Conservation (phyloP, 2,797 vertebrate species). For the Pipistrellus kuhlii region DNA sequence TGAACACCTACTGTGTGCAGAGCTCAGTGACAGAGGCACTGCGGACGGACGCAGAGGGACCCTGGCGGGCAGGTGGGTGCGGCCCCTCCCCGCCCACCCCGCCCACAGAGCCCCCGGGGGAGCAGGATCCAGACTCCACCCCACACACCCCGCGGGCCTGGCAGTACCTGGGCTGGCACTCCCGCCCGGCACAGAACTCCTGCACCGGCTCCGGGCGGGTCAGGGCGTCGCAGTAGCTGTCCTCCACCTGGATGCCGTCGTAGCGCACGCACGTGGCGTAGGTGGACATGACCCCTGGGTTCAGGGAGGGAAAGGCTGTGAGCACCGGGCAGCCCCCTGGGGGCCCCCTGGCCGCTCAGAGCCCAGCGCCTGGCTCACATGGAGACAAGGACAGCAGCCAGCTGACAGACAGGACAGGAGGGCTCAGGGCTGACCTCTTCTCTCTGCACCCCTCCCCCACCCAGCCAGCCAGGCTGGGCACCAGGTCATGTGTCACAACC, state of each 20-base stretch:
- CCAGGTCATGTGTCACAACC: not conserved
- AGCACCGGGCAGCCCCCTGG: not conserved
- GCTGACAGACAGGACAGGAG: accelerated
- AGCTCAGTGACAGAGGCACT: not conserved
- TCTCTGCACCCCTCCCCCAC: accelerated
- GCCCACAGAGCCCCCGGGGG: not conserved
- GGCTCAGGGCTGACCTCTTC: not conserved
- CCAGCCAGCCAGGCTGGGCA: not conserved
- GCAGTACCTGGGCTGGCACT: constrained; percentile 96
- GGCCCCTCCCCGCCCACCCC: accelerated
- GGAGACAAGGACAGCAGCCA: accelerated
- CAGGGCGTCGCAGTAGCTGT: constrained; percentile 95
- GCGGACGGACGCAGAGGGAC: not conserved
- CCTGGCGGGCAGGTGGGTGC: accelerated
- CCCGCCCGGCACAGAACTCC: constrained; percentile 97
- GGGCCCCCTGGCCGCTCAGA: not conserved
- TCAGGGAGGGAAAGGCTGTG: not conserved
- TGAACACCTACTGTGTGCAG: not conserved
- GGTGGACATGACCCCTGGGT: constrained; percentile 93
- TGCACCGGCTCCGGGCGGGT: constrained; percentile 97
- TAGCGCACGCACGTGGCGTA: constrained; percentile 97
- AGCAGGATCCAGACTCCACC: no score
- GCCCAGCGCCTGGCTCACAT: not conserved
- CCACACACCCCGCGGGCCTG: accelerated
- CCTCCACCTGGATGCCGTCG: constrained; percentile 96